Evolutionary conservation across 2,888 invertebrate species (phyloP).

Genomic region (Drosophila dives): DNA sequence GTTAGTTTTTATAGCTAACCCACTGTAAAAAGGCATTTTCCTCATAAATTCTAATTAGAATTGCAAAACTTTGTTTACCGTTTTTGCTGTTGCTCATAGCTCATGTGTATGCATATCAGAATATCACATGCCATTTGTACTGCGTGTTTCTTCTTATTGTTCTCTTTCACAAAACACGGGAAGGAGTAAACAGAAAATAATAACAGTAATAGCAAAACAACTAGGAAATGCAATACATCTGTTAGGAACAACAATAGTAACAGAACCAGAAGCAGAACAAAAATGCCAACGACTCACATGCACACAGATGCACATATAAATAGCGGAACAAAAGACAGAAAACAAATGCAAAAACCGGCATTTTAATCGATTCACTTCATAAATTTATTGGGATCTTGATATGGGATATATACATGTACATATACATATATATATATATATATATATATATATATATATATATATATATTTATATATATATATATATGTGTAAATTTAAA

Average conservation of each 20-base stretch:
- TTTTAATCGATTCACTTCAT: constrained; percentile 54
- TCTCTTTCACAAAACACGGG: constrained; percentile 18
- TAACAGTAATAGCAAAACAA: constrained; percentile 28
- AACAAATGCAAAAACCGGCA: constrained; percentile 68
- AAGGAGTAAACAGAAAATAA: constrained; percentile 27
- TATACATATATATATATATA: constrained; percentile 1
- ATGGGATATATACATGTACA: constrained; percentile 21
- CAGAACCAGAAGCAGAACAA: constrained; percentile 26
- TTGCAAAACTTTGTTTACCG: constrained; percentile 53
- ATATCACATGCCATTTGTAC: constrained; percentile 35
- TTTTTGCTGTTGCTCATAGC: constrained; percentile 33
- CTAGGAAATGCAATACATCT: constrained; percentile 56
- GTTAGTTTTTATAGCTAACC: background rate
- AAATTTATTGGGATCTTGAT: constrained; percentile 19
- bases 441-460: constrained; percentile 11
- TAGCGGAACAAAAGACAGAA: constrained; percentile 43
- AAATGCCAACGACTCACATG: constrained; percentile 31
- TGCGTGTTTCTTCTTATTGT: constrained; percentile 18
- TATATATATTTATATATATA: constrained; percentile 1
- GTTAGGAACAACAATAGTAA: constrained; percentile 35
- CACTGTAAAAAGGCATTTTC: constrained; percentile 14
- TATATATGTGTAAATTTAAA: constrained; percentile 24
- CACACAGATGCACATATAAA: constrained; percentile 1
- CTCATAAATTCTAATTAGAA: constrained; percentile 45
- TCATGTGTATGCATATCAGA: constrained; percentile 50